These are phyloP conservation scores for Lordiphosa collinella DNA, from an alignment of 1,140 invertebrate genomes.

Conservation along the genomic window DNA sequence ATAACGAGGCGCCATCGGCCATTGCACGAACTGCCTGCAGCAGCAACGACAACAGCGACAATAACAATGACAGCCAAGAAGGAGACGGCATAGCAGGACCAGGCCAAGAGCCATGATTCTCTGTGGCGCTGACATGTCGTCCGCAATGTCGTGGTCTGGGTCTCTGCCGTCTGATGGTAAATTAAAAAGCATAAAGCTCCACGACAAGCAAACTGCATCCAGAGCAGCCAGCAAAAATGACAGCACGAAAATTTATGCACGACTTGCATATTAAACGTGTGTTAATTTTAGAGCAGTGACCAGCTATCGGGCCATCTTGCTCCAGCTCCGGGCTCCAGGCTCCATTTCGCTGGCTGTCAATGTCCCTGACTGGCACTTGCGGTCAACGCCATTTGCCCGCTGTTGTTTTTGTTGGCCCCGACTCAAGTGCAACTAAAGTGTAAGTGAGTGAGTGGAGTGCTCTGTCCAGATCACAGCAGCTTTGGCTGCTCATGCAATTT, in stretches of 20 bases:
- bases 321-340: background rate
- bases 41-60: slow-evolving; percentile 1
- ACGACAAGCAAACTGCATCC: slow-evolving; percentile 31
- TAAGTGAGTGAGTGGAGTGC: slow-evolving; percentile 51
- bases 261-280: slow-evolving; percentile 78
- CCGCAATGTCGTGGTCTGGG: slow-evolving; percentile 59
- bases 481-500: slow-evolving; percentile 60
- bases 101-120: background rate
- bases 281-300: slow-evolving; percentile 71
- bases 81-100: too few species aligned
- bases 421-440: slow-evolving; percentile 17
- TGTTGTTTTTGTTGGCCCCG: background rate
- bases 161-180: slow-evolving; percentile 66
- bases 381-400: slow-evolving; percentile 36
- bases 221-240: slow-evolving; percentile 18
- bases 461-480: slow-evolving; percentile 26
- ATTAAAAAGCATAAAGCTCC: slow-evolving; percentile 66
- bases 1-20: slow-evolving; percentile 58
- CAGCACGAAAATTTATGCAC: slow-evolving; percentile 67
- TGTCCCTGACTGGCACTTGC: slow-evolving; percentile 32
- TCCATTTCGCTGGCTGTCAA: background rate
- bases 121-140: slow-evolving; percentile 55
- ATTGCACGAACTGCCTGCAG: slow-evolving; percentile 44
- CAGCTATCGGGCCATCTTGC: slow-evolving; percentile 14
- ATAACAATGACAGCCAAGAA: slow-evolving; percentile 19